Base-by-base conservation (phyloP, 2,797 vertebrate genomes). In the Sebastes trivittatus region DNA sequence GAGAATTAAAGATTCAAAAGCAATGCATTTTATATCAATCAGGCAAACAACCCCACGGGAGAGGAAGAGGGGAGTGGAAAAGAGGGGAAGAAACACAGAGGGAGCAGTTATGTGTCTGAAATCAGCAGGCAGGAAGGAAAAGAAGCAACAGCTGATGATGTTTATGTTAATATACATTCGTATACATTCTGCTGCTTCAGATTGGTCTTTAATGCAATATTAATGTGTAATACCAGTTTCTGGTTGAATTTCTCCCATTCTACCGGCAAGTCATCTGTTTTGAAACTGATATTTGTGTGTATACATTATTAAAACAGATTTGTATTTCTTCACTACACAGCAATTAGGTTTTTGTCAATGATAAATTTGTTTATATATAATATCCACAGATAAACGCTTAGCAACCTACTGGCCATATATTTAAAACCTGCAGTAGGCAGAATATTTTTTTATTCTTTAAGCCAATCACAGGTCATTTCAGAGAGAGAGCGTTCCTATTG, bases 1-100 rank as follows among this genome's bases (percentile, higher is more conserved):
- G 92, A 93, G 88, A 92, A 93, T 87, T 93, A 89, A 93, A 92
- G 88, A 94, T 93, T 91, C 78, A 90, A 91, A 89, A 81, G 89
- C 86, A 90, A 90, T 86, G 88, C 88, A 89, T 93, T 94, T 93
- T 89, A 90, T 83, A 93, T 92, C 78, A 93, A 90, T 89, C 87
- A 88, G 60, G 68, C 75, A 91, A 92, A 89, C 78, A 93, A 75
- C 86, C 79, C 82, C 42, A 77, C 22, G 74, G 82, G 84, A 89
- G 62, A 63, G 52, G 52, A 77, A 74, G 55, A 22, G 30, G 23
- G 42, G 38, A 30, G 46, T 34, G 29, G 56, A 38, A 36, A 27
- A 7, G 11, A 49, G 60, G 25, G 14, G 30, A 52, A 42, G 68
- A 58, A 72, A 63, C 62, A 78, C 32, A 42, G 59, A 68, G 25